These are phyloP conservation scores for Pluvianellus socialis DNA, from an alignment of 2,113 vertebrate genomes.

Conservation along the genomic window DNA sequence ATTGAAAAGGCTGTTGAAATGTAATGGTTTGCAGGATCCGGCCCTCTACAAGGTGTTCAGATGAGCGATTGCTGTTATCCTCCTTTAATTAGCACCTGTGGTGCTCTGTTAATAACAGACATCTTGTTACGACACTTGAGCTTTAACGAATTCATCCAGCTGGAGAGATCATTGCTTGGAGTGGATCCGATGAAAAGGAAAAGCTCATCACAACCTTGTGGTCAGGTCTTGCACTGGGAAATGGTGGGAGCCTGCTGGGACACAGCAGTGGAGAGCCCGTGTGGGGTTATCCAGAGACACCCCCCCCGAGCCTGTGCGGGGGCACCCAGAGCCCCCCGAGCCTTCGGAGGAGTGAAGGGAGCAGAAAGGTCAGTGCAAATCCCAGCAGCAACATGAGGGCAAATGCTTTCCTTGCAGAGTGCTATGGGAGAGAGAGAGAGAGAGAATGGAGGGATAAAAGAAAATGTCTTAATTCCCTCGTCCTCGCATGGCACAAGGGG, in stretches of 20 bases:
- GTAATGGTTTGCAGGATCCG: fast-evolving
- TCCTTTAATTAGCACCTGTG: not conserved
- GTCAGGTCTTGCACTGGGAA: not conserved
- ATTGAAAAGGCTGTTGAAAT: not conserved
- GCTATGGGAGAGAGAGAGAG: not conserved
- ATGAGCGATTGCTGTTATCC: not conserved
- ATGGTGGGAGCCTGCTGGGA: not conserved
- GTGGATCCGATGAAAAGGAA: fast-evolving
- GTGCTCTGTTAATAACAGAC: not conserved
- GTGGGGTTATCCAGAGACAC: not conserved
- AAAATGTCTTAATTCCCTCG: not conserved
- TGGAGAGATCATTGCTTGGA: fast-evolving
- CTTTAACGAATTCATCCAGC: not conserved
- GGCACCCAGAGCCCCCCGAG: not conserved
- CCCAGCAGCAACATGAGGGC: fast-evolving
- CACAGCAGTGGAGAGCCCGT: fast-evolving
- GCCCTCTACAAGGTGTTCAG: not conserved
- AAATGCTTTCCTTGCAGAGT: fast-evolving
- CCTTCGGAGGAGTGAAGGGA: not conserved
- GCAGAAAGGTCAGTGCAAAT: not conserved
- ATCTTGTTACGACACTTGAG: not conserved
- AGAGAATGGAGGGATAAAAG: not conserved
- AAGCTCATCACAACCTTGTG: fast-evolving
- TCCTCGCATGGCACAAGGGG: fast-evolving
- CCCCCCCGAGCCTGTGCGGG: fast-evolving